Evolutionary conservation across 2,797 vertebrate genomes (phyloP).

Genomic region (Gila robusta): DNA sequence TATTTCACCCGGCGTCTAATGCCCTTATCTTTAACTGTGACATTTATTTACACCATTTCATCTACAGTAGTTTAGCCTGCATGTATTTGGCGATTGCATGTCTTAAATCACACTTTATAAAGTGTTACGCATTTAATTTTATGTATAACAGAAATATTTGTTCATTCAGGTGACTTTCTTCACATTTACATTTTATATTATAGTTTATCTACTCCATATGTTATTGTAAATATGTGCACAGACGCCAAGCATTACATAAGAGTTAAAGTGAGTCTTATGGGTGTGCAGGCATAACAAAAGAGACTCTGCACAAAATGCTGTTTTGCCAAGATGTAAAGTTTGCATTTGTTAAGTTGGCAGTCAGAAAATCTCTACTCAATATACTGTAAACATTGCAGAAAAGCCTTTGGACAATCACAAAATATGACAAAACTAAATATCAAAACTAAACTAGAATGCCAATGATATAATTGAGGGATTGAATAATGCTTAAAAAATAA

Average conservation of each 20-base stretch:
- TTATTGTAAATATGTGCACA: constrained; percentile 17
- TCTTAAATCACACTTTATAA: not conserved
- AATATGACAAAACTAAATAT: not conserved
- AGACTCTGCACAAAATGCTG: not conserved
- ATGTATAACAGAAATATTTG: not conserved
- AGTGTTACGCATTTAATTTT: not conserved
- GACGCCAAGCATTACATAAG: not conserved
- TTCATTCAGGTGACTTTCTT: not conserved
- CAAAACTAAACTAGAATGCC: not conserved
- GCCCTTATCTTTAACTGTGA: not conserved
- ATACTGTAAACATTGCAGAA: not conserved
- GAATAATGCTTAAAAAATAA: not conserved
- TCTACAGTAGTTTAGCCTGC: not conserved
- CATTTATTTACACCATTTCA: not conserved
- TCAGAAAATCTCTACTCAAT: not conserved
- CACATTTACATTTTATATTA: not conserved
- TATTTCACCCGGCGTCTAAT: not conserved
- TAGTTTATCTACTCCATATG: not conserved
- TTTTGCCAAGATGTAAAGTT: not conserved
- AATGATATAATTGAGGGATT: not conserved
- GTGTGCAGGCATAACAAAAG: not conserved
- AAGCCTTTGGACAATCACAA: not conserved
- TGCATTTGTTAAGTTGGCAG: constrained; percentile 2
- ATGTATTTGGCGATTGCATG: not conserved
- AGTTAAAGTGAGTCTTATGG: constrained; percentile 16